Evolutionary conservation across 2,113 vertebrate genomes (phyloP).

Genomic region (Oophaga pumilio): DNA sequence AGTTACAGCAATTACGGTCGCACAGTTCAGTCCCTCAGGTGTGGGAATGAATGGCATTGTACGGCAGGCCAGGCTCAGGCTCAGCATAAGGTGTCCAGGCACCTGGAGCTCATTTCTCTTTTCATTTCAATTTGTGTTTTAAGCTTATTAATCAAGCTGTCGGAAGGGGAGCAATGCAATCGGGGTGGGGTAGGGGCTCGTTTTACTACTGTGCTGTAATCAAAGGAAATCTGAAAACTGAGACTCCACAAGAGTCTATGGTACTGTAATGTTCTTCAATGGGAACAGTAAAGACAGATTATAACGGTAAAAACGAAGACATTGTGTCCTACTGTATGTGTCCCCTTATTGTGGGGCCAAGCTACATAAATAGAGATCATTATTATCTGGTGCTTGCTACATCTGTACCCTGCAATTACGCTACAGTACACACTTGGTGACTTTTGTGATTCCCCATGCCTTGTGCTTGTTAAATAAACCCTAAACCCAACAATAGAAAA

Average conservation of each 20-base stretch:
- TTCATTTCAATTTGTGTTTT: constrained; percentile 62
- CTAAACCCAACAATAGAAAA: too few relatives aligned
- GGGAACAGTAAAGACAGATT: neutral
- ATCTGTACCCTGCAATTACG: too few relatives aligned
- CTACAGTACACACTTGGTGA: too few relatives aligned
- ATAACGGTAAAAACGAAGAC: neutral
- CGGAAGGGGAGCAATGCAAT: constrained; percentile 46
- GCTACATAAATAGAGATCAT: too few relatives aligned
- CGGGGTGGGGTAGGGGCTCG: constrained; percentile 26
- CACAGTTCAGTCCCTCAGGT: constrained; percentile 78
- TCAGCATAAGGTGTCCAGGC: constrained; percentile 67
- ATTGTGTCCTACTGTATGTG: neutral
- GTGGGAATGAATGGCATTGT: constrained; percentile 73
- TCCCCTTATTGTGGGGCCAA: too few relatives aligned
- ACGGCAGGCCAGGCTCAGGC: constrained; percentile 65
- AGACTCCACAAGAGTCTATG: constrained; percentile 5
- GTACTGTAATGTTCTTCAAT: neutral
- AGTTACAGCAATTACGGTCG: constrained; percentile 79
- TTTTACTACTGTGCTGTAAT: constrained; percentile 60
- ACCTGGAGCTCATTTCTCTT: constrained; percentile 73
- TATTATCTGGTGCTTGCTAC: too few relatives aligned
- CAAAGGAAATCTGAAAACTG: constrained; percentile 19
- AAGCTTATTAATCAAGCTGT: constrained; percentile 56
- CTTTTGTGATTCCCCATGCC: too few relatives aligned
- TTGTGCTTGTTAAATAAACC: too few relatives aligned